phyloP scores from a whole-genome alignment of 2,113 vertebrate species.

The Lamprotornis superbus region DNA sequence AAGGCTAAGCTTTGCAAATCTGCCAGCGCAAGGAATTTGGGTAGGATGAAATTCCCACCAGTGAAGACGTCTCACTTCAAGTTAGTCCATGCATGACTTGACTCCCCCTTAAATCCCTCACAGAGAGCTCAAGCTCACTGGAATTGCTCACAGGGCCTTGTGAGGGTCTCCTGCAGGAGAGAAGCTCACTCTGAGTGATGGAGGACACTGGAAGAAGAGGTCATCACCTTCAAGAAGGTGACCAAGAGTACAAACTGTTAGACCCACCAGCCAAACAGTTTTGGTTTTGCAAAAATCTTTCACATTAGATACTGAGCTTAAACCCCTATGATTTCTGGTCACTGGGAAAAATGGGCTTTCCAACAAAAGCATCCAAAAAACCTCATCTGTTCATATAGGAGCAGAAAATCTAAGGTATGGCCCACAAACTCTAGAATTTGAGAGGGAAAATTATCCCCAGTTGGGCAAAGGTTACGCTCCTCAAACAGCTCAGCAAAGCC shows the following conservation, averaged over 20 bases:
- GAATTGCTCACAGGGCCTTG: not conserved
- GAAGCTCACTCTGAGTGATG: not conserved
- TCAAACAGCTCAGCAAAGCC: not conserved
- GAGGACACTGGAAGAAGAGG: not conserved
- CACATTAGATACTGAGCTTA: not conserved
- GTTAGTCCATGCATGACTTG: not conserved
- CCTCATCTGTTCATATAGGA: not conserved
- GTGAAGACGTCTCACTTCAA: not conserved
- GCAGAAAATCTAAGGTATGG: not conserved
- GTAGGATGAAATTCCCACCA: not conserved
- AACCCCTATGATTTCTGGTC: fast-evolving
- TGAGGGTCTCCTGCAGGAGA: not conserved
- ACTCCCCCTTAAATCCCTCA: not conserved
- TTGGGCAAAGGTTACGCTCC: not conserved
- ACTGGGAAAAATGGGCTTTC: not conserved
- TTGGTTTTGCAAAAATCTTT: not conserved
- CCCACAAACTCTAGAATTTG: not conserved
- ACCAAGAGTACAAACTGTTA: not conserved
- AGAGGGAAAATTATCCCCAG: not conserved
- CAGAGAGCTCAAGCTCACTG: not conserved
- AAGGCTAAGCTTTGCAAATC: not conserved
- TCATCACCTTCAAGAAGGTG: not conserved
- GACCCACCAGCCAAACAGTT: not conserved
- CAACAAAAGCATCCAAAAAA: not conserved
- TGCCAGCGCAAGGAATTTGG: not conserved